Evolutionary conservation across 2,888 invertebrate species (phyloP), one percentile per base, ranked within the genome.

Genomic region (Meiosimyza decipiens): DNA sequence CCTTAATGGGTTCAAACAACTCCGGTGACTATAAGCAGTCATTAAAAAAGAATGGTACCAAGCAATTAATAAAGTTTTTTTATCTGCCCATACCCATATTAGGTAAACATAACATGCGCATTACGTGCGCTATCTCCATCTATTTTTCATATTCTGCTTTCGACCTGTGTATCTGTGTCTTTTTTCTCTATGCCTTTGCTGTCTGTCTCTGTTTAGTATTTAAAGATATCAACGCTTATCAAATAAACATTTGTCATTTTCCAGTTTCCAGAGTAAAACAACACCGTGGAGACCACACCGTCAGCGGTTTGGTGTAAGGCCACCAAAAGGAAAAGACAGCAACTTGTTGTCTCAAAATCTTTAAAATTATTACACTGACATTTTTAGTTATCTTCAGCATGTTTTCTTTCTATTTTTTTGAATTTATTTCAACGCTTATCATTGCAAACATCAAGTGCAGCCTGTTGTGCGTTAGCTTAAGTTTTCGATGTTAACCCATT

Each of bases 261-360:
- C 49, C 49, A 6, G 49, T 28, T 28, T 28, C 28, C 28, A 16
- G 40, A 40, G 18, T 18, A 57, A 57, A 22, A 28, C 28, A 15
- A 22, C 57, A 57, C 28, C 13, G 22, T 57, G 9, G 28, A 57
- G 57, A 57, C 57, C 28, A 28, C 13, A 16, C 12, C 28, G 22
- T 6, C 57, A 28, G 28, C 57, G 51, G 18, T 22, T 15, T 16
- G 9, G 50, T 28, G 28, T 28, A 64, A 15, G 22, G 51, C 64
- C 28, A 40, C 40, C 40, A 40, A 40, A 22, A 50, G 40, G 1
- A 40, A 40, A 6, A 40, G 12, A 13, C 16, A 64, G 28, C 33
- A 22, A 51, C 64, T 64, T 64, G 40, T 40, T 40, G 64, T 64
- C 64, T 64, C 64, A 28, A 50, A 51, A 64, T 64, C 64, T 64